A percentile compares a stretch with the other conserved stretches of the same genome.
Evolutionary conservation across 2,888 invertebrate species (phyloP).

Genomic region (Operophtera brumata): DNA sequence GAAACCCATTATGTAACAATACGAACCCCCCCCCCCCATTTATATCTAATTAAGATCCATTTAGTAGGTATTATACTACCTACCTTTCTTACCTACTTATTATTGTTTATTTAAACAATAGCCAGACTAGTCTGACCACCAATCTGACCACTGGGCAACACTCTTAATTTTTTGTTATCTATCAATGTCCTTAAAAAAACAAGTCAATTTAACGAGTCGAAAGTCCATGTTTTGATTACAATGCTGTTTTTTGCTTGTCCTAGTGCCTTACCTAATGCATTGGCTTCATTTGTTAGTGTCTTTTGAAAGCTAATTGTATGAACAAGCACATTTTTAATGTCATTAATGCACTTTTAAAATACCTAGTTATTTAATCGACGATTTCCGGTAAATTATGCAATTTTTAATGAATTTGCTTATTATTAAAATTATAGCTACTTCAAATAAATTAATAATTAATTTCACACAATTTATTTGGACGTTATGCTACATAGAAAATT

Average conservation of each 20-base stretch:
- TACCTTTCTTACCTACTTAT: no score
- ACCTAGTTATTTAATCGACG: neutral
- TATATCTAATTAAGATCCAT: no score
- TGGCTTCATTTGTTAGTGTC: neutral
- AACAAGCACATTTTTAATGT: neutral
- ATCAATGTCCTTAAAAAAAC: neutral
- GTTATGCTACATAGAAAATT: slow-evolving; percentile 65
- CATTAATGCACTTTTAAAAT: slow-evolving; percentile 1
- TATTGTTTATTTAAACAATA: no score
- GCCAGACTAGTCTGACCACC: no score
- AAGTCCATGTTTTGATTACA: slow-evolving; percentile 8
- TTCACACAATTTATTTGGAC: slow-evolving; percentile 72
- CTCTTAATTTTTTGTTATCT: no score
- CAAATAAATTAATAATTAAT: slow-evolving; percentile 62
- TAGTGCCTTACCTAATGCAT: slow-evolving; percentile 44
- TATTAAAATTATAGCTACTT: slow-evolving; percentile 33
- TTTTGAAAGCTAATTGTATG: neutral
- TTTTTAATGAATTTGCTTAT: slow-evolving; percentile 6
- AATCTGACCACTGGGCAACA: no score
- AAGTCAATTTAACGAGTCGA: slow-evolving; percentile 20
- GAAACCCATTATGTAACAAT: no score
- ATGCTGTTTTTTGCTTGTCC: slow-evolving; percentile 22
- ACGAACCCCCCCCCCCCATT: no score
- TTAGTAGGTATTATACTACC: no score
- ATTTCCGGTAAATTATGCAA: neutral